Conservation (phyloP, 2,113 vertebrate genomes). For the Eolophus roseicapilla region DNA sequence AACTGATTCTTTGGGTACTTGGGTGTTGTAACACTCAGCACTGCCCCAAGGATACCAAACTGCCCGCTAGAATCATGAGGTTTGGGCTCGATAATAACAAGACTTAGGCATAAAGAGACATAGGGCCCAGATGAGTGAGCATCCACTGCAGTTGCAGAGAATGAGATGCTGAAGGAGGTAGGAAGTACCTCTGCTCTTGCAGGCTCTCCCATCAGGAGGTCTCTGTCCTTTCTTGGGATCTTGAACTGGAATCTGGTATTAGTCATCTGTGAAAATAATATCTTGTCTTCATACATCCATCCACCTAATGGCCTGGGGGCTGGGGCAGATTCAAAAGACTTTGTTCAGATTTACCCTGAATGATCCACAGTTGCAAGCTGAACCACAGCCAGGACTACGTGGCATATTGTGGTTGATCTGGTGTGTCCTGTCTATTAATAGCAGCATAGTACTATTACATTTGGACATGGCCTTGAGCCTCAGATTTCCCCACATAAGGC, state of each 20-base stretch:
- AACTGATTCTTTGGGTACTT: background rate
- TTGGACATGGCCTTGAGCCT: background rate
- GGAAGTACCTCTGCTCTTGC: background rate
- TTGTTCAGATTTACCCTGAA: background rate
- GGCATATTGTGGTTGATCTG: background rate
- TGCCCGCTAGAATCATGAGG: background rate
- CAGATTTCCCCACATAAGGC: background rate
- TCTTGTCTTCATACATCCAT: background rate
- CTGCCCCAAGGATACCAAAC: background rate
- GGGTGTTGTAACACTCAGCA: background rate
- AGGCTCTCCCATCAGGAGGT: background rate
- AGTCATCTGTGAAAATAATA: background rate
- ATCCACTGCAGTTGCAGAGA: background rate
- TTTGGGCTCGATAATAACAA: background rate
- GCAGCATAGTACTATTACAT: background rate
- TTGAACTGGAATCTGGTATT: background rate
- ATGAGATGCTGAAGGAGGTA: background rate
- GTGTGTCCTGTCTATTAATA: background rate
- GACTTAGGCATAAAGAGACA: background rate
- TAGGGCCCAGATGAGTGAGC: background rate
- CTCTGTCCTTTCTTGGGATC: background rate
- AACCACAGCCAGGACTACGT: background rate
- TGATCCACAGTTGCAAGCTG: background rate
- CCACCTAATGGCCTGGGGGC: background rate
- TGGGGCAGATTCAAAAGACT: background rate